These are phyloP conservation scores for Acanthosepion lycidas DNA, from an alignment of 2,888 invertebrate genomes.

Conservation along the genomic window DNA sequence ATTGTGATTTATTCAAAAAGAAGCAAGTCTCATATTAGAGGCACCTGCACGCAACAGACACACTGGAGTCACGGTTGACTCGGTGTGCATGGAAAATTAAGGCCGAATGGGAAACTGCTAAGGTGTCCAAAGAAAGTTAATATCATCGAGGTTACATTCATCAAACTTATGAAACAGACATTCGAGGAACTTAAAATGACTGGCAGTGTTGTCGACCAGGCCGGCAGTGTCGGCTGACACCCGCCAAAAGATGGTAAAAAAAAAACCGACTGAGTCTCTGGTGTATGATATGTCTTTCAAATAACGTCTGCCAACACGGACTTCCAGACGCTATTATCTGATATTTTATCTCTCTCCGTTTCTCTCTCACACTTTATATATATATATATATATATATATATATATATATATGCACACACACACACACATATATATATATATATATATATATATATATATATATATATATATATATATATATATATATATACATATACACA, in stretches of 20 bases:
- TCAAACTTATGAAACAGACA: background rate
- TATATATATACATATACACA: no score
- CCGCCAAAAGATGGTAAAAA: background rate
- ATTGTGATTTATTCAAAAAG: background rate
- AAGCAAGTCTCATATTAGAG: background rate
- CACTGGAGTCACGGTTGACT: background rate
- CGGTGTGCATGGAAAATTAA: background rate
- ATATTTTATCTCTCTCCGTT: no score
- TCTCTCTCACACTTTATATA: no score
- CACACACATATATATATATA: background rate
- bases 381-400: background rate
- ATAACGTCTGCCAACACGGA: background rate
- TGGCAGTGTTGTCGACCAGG: background rate
- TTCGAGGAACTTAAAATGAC: background rate
- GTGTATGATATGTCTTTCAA: background rate
- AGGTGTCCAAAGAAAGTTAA: background rate
- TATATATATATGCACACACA: background rate
- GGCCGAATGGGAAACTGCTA: background rate
- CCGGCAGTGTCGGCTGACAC: background rate
- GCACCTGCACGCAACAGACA: background rate
- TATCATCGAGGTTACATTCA: background rate
- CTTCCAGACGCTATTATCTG: no score
- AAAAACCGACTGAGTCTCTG: background rate
- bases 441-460: background rate
- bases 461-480: no score